These are phyloP conservation scores for Aurelia aurita complex sp. Pacific DNA, from an alignment of 30 jellyfish, hydroid and myxozoan genomes.

Conservation along the genomic window DNA sequence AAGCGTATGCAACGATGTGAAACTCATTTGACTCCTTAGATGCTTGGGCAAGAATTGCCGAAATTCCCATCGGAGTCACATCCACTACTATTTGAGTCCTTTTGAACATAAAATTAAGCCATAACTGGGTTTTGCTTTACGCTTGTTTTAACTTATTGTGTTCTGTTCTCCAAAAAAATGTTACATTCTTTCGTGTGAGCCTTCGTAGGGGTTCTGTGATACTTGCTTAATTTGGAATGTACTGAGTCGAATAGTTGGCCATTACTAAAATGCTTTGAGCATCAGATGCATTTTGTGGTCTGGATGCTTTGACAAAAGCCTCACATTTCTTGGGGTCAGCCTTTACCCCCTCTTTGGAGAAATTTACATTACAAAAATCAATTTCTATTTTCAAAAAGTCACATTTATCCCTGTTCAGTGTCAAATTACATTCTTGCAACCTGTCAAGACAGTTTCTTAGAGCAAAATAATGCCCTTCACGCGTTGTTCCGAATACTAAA, in stretches of 20 bases:
- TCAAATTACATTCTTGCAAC: too few relatives aligned
- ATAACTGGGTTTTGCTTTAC: background rate
- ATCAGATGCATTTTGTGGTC: conserved; percentile 21
- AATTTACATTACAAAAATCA: conserved; percentile 21
- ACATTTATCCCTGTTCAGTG: too few relatives aligned
- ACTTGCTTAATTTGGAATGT: conserved; percentile 11
- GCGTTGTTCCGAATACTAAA: too few relatives aligned
- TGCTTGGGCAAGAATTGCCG: conserved; percentile 23
- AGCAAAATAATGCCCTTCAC: too few relatives aligned
- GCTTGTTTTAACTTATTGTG: conserved; percentile 3
- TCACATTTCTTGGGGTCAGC: conserved; percentile 19
- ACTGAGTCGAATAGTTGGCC: conserved; percentile 14
- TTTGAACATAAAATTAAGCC: conserved; percentile 16
- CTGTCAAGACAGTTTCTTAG: too few relatives aligned
- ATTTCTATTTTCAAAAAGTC: too few relatives aligned
- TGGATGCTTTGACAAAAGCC: background rate
- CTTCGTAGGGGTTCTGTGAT: background rate
- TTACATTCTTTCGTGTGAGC: background rate
- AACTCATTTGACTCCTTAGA: background rate
- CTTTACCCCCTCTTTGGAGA: too few relatives aligned
- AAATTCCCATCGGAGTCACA: conserved; percentile 1
- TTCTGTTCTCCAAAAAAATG: conserved; percentile 7
- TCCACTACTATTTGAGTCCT: background rate
- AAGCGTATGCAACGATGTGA: conserved; percentile 22
- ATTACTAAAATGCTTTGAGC: conserved; percentile 36